Evolutionary conservation across 2,888 invertebrate genomes (phyloP).

Genomic region (Hartigia nigra): DNA sequence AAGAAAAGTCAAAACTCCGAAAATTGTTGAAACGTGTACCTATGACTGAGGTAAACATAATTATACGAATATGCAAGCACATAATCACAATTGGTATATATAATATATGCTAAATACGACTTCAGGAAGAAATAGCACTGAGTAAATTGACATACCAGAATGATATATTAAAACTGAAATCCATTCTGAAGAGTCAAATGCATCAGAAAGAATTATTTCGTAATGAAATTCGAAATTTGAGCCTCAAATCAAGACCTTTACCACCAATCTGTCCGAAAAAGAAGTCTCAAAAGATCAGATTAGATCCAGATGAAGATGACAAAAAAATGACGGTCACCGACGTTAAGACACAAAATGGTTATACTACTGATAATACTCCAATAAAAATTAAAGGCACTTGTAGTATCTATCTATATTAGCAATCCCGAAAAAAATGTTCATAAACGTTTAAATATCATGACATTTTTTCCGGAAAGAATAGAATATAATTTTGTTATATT

Average conservation of each 20-base stretch:
- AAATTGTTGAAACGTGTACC: slow-evolving; percentile 56
- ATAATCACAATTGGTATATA: not conserved
- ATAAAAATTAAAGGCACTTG: not conserved
- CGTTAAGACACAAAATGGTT: too few species aligned
- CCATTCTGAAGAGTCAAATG: slow-evolving; percentile 61
- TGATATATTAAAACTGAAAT: slow-evolving; percentile 64
- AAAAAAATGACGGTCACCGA: slow-evolving; percentile 28
- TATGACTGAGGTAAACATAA: slow-evolving; percentile 42
- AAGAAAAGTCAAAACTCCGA: slow-evolving; percentile 68
- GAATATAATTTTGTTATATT: not conserved
- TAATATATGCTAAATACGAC: not conserved
- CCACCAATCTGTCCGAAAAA: slow-evolving; percentile 27
- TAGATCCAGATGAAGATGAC: slow-evolving; percentile 28
- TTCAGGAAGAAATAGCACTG: slow-evolving; percentile 48
- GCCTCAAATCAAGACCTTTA: slow-evolving; percentile 35
- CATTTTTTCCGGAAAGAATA: too few species aligned
- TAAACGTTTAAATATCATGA: not conserved
- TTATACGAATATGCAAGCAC: not conserved
- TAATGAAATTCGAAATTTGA: slow-evolving; percentile 46
- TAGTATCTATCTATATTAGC: not conserved
- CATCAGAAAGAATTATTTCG: slow-evolving; percentile 51
- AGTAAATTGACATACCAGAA: slow-evolving; percentile 53
- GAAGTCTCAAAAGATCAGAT: slow-evolving; percentile 12
- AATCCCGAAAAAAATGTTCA: slow-evolving; percentile 31
- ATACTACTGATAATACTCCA: not conserved